Evolutionary conservation across 92 coral and sea anemone genomes (phyloP), one percentile per base, ranked within the genome.

Genomic region (Parazoanthus darwini): DNA sequence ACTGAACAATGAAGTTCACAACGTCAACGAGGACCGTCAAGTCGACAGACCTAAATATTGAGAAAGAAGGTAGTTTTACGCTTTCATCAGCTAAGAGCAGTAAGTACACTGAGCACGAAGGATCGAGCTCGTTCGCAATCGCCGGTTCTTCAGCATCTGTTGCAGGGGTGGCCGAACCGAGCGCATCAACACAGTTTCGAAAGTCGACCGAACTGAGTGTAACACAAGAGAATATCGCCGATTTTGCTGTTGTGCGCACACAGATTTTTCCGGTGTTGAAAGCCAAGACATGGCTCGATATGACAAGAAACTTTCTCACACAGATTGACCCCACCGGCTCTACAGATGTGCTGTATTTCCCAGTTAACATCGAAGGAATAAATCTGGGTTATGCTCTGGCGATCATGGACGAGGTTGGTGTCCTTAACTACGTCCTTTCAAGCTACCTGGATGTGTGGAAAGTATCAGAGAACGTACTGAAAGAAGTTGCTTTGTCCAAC

Each of bases 391-490:
- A 91, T 87, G 93, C 98, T 39, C 91, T 96, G n/a, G 98, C 98
- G 20, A 96, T 93, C 3, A 84, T 94, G 8, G 88, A 75, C 58
- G 94, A 91, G n/a, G 89, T 83, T 13, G 94, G 91, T 8, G 87
- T 82, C 29, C 91, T 93, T 85, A 93, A 93, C 36, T 94, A 93
- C 77, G 90, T 96, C 23, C 81, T 94, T 71, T 86, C 91, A 6
- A 96, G 98, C 82, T 95, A 96, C 74, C 91, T 96, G 29, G 95
- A 92, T 0, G 98, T 92, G 0, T 96, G 98, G 98, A 89, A 90
- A 16, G 93, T 93, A 74, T 83, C 98, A 4, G 96, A 89, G 85
- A 89, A 87, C 50, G 95, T 91, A 0, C 90, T 96, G 23, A 90
- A 74, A 83, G 95, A 96, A 75, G 86, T 96, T 48, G 96, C 98